Conservation (phyloP, 2,888 invertebrate species). For the Cephus spinipes region DNA sequence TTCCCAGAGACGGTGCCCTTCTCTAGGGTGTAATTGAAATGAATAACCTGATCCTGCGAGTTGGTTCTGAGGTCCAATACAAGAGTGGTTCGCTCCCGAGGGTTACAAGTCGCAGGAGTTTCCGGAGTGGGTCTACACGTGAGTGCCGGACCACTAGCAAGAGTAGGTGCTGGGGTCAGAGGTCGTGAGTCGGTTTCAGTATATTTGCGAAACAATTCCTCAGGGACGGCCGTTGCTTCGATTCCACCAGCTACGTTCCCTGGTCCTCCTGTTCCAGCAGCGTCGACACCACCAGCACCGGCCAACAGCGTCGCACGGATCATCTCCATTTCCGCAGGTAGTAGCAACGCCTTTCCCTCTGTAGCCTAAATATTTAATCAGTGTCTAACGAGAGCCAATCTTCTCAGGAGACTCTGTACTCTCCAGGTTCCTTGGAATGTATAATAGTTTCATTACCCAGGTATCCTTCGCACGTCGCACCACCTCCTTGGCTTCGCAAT, state of each 20-base stretch:
- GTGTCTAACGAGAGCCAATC: neutral
- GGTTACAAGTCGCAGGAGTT: conserved; percentile 44
- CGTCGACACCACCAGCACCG: conserved; percentile 28
- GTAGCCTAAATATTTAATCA: conserved; percentile 45
- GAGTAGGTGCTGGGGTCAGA: conserved; percentile 82
- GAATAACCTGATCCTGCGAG: conserved; percentile 41
- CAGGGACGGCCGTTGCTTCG: conserved; percentile 45
- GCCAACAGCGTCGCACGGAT: conserved; percentile 51
- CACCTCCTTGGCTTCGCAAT: conserved; percentile 77
- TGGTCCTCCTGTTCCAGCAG: neutral
- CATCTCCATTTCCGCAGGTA: conserved; percentile 60
- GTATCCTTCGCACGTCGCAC: conserved; percentile 79
- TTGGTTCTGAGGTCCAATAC: conserved; percentile 63
- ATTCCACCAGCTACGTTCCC: neutral
- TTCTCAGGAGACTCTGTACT: neutral
- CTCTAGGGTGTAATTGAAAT: neutral
- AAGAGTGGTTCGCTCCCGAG: conserved; percentile 61
- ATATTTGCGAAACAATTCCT: conserved; percentile 71
- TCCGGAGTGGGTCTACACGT: conserved; percentile 41
- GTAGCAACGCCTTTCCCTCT: conserved; percentile 56
- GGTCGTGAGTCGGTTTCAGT: conserved; percentile 89
- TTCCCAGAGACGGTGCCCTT: neutral
- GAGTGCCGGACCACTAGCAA: conserved; percentile 71
- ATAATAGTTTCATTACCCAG: conserved; percentile 69
- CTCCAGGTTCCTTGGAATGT: neutral